These are phyloP conservation scores for Apostichopus japonicus DNA, from an alignment of 35 echinoderm and acorn worm genomes.

Conservation along the genomic window DNA sequence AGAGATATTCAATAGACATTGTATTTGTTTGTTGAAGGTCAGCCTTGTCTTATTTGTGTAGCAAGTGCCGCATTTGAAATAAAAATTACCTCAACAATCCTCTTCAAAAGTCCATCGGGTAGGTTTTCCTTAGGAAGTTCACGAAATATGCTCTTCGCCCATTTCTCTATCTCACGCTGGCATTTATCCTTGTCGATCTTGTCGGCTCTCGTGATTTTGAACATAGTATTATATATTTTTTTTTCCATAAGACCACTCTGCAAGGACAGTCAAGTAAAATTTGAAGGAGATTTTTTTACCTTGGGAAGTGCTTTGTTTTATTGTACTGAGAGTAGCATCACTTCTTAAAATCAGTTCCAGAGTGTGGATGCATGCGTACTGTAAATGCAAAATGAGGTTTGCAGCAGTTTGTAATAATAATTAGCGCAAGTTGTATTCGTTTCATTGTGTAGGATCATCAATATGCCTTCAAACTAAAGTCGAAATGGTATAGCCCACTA, in stretches of 20 bases:
- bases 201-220: not conserved
- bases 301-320: too few relatives aligned
- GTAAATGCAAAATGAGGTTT: not conserved
- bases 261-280: not conserved
- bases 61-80: too few relatives aligned
- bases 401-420: too few relatives aligned
- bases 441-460: too few relatives aligned
- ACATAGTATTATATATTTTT: not conserved
- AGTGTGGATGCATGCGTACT: not conserved
- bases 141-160: not conserved
- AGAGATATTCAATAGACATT: too few relatives aligned
- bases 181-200: not conserved
- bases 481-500: too few relatives aligned
- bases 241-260: not conserved
- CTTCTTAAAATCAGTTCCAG: not conserved
- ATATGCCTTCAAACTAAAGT: too few relatives aligned
- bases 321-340: not conserved
- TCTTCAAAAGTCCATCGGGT: not conserved
- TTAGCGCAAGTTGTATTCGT: too few relatives aligned
- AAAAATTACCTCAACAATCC: slow-evolving; percentile 1
- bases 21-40: too few relatives aligned
- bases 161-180: not conserved
- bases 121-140: not conserved
- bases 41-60: too few relatives aligned
- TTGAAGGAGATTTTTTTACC: not conserved